Evolutionary conservation across 2,797 vertebrate genomes (phyloP).

Genomic region (Ceyx erithaca): DNA sequence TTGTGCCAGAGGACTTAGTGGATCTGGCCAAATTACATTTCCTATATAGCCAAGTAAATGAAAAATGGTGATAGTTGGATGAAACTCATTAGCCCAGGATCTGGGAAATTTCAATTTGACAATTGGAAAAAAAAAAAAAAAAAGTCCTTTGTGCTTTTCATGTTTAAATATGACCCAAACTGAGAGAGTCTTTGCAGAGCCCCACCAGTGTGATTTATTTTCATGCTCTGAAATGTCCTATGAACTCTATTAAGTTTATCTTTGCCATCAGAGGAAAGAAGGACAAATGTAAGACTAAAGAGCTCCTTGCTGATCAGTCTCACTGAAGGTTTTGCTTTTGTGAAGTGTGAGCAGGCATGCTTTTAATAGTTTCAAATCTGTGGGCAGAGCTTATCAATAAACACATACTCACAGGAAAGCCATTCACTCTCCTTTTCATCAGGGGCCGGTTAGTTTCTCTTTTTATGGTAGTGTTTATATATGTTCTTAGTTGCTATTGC

Average conservation of each 20-base stretch:
- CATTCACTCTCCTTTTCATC: slow-evolving; percentile 17
- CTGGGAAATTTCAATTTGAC: slow-evolving; percentile 37
- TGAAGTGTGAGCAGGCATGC: neutral
- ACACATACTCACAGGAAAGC: neutral
- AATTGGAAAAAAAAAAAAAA: neutral
- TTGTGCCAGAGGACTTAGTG: neutral
- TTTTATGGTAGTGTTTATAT: slow-evolving; percentile 60
- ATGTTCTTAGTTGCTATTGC: neutral
- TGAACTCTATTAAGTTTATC: slow-evolving; percentile 11
- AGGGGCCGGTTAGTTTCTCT: slow-evolving; percentile 9
- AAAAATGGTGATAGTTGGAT: neutral
- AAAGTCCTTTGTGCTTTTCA: neutral
- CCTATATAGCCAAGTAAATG: neutral
- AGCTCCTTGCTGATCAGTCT: neutral
- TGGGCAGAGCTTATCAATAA: slow-evolving; percentile 44
- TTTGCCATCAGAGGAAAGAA: neutral
- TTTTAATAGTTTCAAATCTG: slow-evolving; percentile 28
- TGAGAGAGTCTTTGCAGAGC: neutral
- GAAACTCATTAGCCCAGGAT: neutral
- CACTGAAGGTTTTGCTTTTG: neutral
- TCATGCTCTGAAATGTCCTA: neutral
- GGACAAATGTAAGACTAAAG: neutral
- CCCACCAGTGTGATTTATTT: slow-evolving; percentile 2
- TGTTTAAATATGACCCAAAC: slow-evolving; percentile 7
- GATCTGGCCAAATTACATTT: slow-evolving; percentile 2